Evolutionary conservation across 1,140 invertebrate species (phyloP).

Genomic region (Pristionchus pacificus): DNA sequence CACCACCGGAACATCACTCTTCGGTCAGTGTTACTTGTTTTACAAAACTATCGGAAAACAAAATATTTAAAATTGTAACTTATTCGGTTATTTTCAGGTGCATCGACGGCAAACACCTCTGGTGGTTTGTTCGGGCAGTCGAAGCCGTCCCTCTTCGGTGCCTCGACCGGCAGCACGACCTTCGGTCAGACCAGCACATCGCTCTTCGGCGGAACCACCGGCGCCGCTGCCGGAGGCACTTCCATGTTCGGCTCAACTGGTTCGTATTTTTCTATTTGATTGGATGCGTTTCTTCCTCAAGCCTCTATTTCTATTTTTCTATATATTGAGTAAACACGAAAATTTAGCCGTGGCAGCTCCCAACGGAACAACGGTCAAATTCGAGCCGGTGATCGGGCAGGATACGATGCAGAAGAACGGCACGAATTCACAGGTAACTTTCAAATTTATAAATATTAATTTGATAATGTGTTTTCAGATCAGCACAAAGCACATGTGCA

Average conservation of each 20-base stretch:
- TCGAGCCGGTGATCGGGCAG: constrained; percentile 10
- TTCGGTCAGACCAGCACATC: constrained; percentile 6
- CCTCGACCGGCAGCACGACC: not conserved
- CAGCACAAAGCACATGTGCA: constrained; percentile 35
- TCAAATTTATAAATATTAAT: too few relatives aligned
- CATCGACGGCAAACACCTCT: not conserved
- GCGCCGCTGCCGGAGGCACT: not conserved
- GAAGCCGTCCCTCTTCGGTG: not conserved
- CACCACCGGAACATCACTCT: not conserved
- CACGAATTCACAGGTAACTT: too few relatives aligned
- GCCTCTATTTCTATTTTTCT: not conserved
- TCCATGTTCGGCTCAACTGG: not conserved
- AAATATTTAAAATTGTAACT: not conserved
- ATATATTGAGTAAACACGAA: not conserved
- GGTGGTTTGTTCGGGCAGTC: not conserved
- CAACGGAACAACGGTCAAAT: constrained; percentile 27
- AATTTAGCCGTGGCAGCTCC: constrained; percentile 7
- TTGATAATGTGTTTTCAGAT: too few relatives aligned
- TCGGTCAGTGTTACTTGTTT: not conserved
- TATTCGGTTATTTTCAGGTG: not conserved
- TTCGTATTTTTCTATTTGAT: not conserved
- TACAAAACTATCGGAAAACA: not conserved
- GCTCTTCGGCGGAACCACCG: not conserved
- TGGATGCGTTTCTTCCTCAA: not conserved
- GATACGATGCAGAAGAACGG: constrained; percentile 34